Percentiles rank a stretch among this genome's conserved stretches.
Evolutionary conservation across 2,797 vertebrate species (phyloP).

Genomic region (Galago senegalensis): DNA sequence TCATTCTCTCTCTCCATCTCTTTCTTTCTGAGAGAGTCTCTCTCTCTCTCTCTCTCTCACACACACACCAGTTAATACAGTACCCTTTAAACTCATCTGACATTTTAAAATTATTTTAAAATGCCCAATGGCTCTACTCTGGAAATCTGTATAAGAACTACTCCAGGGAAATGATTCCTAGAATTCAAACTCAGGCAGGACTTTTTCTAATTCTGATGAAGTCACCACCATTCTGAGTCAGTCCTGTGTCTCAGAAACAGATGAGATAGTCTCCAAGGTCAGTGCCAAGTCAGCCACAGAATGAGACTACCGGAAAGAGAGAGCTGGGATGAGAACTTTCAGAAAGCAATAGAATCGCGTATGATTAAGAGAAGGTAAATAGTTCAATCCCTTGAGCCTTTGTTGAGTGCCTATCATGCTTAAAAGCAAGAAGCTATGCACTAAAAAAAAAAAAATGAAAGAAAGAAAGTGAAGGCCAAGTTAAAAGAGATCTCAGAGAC

Average conservation of each 20-base stretch:
- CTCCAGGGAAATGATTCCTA: conserved; percentile 68
- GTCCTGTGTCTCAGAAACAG: neutral
- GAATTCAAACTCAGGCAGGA: conserved; percentile 12
- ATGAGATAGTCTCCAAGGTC: neutral
- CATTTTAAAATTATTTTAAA: conserved; percentile 85
- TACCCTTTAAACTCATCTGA: conserved; percentile 88
- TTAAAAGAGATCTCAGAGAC: neutral
- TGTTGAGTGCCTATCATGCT: neutral
- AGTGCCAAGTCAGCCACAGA: conserved; percentile 20
- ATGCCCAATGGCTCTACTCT: conserved; percentile 78
- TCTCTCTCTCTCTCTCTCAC: neutral
- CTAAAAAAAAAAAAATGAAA: neutral
- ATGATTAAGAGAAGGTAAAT: neutral
- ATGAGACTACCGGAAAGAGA: neutral
- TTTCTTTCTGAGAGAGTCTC: neutral
- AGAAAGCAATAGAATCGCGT: neutral
- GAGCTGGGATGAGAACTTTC: neutral
- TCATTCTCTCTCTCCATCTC: neutral
- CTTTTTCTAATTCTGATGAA: conserved; percentile 43
- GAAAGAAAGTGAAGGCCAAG: neutral
- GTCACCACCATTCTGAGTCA: neutral
- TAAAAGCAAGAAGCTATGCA: conserved; percentile 6
- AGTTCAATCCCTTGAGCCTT: neutral
- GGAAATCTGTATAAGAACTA: conserved; percentile 84
- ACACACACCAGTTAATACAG: conserved; percentile 83